Evolutionary conservation across 2,113 vertebrate species (phyloP).

Genomic region (Scartelaos histophorus): DNA sequence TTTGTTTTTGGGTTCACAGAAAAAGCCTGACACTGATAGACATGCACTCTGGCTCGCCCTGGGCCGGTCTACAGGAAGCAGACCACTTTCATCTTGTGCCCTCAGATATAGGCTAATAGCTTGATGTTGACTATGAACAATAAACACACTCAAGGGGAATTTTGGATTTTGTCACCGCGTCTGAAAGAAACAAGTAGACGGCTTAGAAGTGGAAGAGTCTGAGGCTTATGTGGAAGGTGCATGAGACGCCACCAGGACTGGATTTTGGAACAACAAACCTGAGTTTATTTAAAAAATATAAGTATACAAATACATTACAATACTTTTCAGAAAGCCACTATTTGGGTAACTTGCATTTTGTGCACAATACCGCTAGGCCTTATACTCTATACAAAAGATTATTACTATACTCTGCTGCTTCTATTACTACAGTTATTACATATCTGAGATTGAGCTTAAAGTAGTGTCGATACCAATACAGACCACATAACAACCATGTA

Average conservation of each 20-base stretch:
- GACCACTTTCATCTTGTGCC: background rate
- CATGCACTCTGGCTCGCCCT: slow-evolving; percentile 19
- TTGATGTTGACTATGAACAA: slow-evolving; percentile 15
- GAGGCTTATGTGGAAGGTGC: background rate
- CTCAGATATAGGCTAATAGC: slow-evolving; percentile 21
- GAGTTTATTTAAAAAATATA: background rate
- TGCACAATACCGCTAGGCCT: background rate
- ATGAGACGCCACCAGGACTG: background rate
- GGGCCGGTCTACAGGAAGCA: slow-evolving; percentile 34
- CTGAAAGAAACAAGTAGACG: background rate
- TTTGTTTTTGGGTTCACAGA: slow-evolving; percentile 22
- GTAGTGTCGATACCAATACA: too few species aligned
- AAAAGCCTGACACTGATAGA: slow-evolving; percentile 24
- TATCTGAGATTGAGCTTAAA: too few species aligned
- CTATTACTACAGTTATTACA: too few species aligned
- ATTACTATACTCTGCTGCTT: background rate
- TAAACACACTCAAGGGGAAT: slow-evolving; percentile 5
- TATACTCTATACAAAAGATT: background rate
- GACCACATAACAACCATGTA: too few species aligned
- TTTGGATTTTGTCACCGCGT: slow-evolving; percentile 1
- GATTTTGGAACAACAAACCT: background rate
- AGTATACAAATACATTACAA: background rate
- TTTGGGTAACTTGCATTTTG: background rate
- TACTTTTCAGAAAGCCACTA: background rate
- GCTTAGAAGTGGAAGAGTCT: background rate